Base-by-base conservation (phyloP, 2,888 invertebrate genomes). In the Boloria euphrosyne region DNA sequence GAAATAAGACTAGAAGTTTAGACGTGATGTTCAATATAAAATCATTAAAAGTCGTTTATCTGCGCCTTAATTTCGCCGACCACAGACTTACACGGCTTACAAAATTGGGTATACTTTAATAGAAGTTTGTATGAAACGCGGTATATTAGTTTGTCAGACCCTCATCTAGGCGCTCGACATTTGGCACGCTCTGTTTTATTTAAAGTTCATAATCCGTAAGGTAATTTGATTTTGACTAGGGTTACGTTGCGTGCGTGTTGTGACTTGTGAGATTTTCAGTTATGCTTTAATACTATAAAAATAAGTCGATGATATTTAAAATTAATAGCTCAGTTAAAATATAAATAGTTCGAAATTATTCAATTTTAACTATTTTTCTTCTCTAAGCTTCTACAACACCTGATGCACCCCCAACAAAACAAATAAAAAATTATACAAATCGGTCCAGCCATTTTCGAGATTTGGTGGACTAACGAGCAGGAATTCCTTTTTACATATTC, bases 121-220 rank as follows among this genome's bases (percentile, higher is more conserved):
- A 49, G 64, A 43, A 47, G 55, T n/a, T 44, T 43, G 49, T 43
- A 22, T 51, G 44, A 44, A 64, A 27, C 31, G 58, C 53, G 43
- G 60, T 60, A 69, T 70, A 71, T 73, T 72, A 71, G 64, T 70
- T 68, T 74, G 74, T 71, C 75, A 71, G 67, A 70, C 72, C 72
- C 72, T 72, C 70, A 70, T 73, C 74, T 66, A 52, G 46, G 43
- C 44, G 22, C 64, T 53, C 64, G 62, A 65, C 67, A 55, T 65
- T 68, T 58, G 62, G 44, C 67, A 68, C 55, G 64, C 62, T 68
- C 68, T 46, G 71, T 70, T 60, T 50, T 66, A 53, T 62, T 68
- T 59, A 51, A 59, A 65, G 59, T 44, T 52, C 31, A 31, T 53
- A 52, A 65, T 59, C 64, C 52, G 58, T 46, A 52, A 17, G 31